These are phyloP conservation scores for Drosophila fulvimacula DNA, from an alignment of 2,888 invertebrate species.

Conservation along the genomic window DNA sequence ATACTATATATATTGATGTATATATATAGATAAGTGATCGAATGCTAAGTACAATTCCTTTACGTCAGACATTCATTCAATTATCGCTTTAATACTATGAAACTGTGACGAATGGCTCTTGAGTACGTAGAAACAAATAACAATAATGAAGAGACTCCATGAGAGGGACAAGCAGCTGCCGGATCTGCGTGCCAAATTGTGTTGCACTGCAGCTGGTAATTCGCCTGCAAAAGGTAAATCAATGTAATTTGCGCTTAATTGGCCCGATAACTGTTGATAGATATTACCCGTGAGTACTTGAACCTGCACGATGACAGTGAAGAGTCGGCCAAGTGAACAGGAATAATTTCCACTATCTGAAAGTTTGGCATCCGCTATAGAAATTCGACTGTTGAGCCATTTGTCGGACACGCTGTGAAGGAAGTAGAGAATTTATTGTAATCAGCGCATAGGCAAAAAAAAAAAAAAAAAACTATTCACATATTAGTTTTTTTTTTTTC, in stretches of 20 bases:
- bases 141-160: slow-evolving; percentile 40
- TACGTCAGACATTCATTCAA: slow-evolving; percentile 22
- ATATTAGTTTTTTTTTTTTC: too few relatives aligned
- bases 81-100: slow-evolving; percentile 27
- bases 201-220: slow-evolving; percentile 83
- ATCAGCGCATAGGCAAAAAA: too few relatives aligned
- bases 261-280: too few relatives aligned
- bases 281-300: slow-evolving; percentile 89
- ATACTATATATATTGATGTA: slow-evolving; percentile 10
- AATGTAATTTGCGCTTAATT: too few relatives aligned
- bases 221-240: slow-evolving; percentile 68
- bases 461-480: too few relatives aligned
- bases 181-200: slow-evolving; percentile 74
- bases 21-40: slow-evolving; percentile 15
- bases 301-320: slow-evolving; percentile 88
- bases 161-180: slow-evolving; percentile 19
- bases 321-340: slow-evolving; percentile 88
- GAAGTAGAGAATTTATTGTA: not conserved
- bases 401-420: slow-evolving; percentile 75
- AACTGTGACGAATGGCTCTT: slow-evolving; percentile 36
- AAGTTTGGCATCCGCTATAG: slow-evolving; percentile 87
- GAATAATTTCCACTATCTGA: slow-evolving; percentile 89
- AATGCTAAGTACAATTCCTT: slow-evolving; percentile 28
- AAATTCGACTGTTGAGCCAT: slow-evolving; percentile 82
- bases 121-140: slow-evolving; percentile 43